Evolutionary conservation across 2,797 vertebrate species (phyloP).

Genomic region (Takifugu ocellatus): DNA sequence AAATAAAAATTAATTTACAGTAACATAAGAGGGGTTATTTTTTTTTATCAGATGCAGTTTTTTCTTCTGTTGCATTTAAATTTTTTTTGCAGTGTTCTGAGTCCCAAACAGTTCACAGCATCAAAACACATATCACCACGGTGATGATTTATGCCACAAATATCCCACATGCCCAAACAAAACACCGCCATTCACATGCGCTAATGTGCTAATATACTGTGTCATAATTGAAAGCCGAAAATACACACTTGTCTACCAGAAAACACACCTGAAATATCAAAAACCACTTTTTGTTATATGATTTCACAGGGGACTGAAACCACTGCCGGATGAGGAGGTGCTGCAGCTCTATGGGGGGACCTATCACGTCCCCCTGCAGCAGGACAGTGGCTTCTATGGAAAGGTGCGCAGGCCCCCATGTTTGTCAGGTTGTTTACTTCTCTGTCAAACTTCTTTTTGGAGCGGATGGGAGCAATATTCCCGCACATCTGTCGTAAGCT

Average conservation of each 20-base stretch:
- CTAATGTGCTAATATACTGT: too few species aligned
- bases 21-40: too few species aligned
- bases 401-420: slow-evolving; percentile 68
- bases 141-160: too few species aligned
- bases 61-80: background rate
- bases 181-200: too few species aligned
- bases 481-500: slow-evolving; percentile 25
- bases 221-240: too few species aligned
- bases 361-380: slow-evolving; percentile 79
- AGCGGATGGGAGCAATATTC: slow-evolving; percentile 8
- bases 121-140: too few species aligned
- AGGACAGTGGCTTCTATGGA: slow-evolving; percentile 86
- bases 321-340: slow-evolving; percentile 81
- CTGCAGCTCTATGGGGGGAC: slow-evolving; percentile 80
- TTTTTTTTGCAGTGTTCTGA: too few species aligned
- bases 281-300: background rate
- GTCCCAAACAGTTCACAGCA: too few species aligned
- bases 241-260: too few species aligned
- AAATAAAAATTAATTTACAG: too few species aligned
- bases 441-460: slow-evolving; percentile 10
- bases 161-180: too few species aligned
- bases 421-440: background rate
- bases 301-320: slow-evolving; percentile 75
- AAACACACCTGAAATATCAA: too few species aligned
- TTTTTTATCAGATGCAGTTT: background rate